Conservation (phyloP, 2,113 vertebrate species). For the Phylloscopus whistleri region DNA sequence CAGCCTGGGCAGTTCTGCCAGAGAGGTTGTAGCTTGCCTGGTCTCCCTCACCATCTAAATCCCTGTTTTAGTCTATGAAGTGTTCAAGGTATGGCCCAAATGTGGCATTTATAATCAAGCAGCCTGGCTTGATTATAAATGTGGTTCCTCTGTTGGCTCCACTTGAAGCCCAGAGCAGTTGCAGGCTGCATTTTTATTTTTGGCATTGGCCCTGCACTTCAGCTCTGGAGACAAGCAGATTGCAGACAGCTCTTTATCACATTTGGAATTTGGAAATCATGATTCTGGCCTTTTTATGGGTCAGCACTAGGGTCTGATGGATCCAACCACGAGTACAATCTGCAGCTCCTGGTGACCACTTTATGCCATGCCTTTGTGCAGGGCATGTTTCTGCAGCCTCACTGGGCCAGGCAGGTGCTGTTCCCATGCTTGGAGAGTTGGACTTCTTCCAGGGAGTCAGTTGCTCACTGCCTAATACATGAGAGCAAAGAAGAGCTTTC, state of each 20-base stretch:
- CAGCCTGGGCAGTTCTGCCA: background rate
- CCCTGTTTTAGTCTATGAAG: background rate
- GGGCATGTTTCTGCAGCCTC: background rate
- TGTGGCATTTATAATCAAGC: background rate
- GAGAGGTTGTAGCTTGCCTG: background rate
- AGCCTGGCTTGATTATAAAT: no score
- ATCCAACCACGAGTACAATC: background rate
- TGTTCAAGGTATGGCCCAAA: background rate
- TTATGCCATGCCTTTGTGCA: background rate
- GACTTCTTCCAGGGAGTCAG: slow-evolving; percentile 26
- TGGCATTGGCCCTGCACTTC: background rate
- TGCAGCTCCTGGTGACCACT: background rate
- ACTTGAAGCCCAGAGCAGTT: background rate
- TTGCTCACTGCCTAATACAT: background rate
- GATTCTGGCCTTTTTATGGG: background rate
- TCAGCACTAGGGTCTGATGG: background rate
- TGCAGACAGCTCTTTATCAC: background rate
- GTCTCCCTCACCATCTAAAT: background rate
- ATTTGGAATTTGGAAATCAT: background rate
- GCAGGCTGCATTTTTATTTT: background rate
- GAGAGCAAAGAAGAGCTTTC: background rate
- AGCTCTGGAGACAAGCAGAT: background rate
- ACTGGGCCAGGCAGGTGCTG: background rate
- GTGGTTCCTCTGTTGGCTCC: background rate
- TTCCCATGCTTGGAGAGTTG: slow-evolving; percentile 10